These are phyloP conservation scores for Bombyx mori DNA, from an alignment of 1,140 invertebrate species.

Conservation along the genomic window ASM3026992v2 NC_085116.1:9493001-9493500, in stretches of 20 bases:
- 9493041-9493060: slow-evolving; percentile 41
- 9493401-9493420: slow-evolving; percentile 23
- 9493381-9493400: slow-evolving; percentile 11
- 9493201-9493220: slow-evolving; percentile 31
- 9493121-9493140: slow-evolving; percentile 43
- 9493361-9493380: slow-evolving; percentile 20
- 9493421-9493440: slow-evolving; percentile 35
- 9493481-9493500: slow-evolving; percentile 6
- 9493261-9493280: slow-evolving; percentile 33
- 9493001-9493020: slow-evolving; percentile 39
- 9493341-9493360: slow-evolving; percentile 31
- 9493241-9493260: slow-evolving; percentile 33
- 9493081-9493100: slow-evolving; percentile 42
- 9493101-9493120: slow-evolving; percentile 44
- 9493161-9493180: slow-evolving; percentile 58
- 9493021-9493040: slow-evolving; percentile 41
- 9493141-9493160: slow-evolving; percentile 53
- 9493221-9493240: slow-evolving; percentile 37
- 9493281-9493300: slow-evolving; percentile 47
- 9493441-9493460: slow-evolving; percentile 38
- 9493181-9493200: slow-evolving; percentile 37
- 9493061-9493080: slow-evolving; percentile 45
- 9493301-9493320: slow-evolving; percentile 30
- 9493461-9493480: slow-evolving; percentile 35
- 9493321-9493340: slow-evolving; percentile 27